Evolutionary conservation across 2,797 vertebrate genomes (phyloP).

Genomic region (Perdix hodgsoniae): DNA sequence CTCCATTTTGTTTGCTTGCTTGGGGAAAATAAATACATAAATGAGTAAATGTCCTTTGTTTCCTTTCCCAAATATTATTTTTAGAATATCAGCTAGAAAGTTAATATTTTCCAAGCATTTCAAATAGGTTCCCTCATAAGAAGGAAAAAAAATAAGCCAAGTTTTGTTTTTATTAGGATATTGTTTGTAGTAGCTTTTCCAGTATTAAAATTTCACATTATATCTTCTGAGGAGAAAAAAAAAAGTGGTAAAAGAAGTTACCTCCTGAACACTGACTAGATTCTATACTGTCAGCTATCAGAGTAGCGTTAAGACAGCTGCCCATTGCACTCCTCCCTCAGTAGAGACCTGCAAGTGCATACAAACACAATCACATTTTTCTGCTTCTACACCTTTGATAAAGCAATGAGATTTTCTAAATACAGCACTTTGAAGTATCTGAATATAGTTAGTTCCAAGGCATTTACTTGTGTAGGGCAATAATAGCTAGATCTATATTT

Average conservation of each 20-base stretch:
- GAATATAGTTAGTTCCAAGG: not conserved
- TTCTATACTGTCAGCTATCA: not conserved
- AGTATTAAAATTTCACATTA: not conserved
- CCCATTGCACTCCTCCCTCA: not conserved
- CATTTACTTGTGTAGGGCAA: not conserved
- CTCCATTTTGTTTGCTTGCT: not conserved
- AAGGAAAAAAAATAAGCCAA: rapidly evolving
- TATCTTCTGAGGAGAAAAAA: not conserved
- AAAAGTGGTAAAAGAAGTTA: not conserved
- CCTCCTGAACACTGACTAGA: not conserved
- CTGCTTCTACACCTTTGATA: not conserved
- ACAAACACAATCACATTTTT: not conserved
- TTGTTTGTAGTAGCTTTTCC: not conserved
- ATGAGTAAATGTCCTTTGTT: not conserved
- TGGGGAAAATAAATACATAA: not conserved
- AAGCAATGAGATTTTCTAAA: not conserved
- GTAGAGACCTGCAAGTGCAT: not conserved
- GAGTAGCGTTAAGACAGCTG: not conserved
- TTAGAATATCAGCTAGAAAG: not conserved
- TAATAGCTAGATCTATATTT: conserved; percentile 18
- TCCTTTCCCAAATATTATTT: not conserved
- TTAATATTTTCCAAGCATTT: not conserved
- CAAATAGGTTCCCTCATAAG: not conserved
- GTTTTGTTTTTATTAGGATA: not conserved
- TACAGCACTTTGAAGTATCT: not conserved